Evolutionary conservation across 2,888 invertebrate species (phyloP).

Genomic region (Drosophila leonis): DNA sequence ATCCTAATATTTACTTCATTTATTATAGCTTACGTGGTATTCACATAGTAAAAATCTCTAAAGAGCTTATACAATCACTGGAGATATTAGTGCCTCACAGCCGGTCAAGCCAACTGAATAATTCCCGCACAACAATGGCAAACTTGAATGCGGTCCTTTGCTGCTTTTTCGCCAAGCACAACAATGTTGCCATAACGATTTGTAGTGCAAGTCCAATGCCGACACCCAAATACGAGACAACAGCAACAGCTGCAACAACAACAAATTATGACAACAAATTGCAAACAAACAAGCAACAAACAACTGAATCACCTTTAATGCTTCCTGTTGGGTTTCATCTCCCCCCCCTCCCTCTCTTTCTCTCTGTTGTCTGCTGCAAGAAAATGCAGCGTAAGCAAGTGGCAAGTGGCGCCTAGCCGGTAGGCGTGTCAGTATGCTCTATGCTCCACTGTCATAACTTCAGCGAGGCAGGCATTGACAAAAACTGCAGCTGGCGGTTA

Average conservation of each 20-base stretch:
- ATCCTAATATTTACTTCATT: neutral
- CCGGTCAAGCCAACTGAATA: slow-evolving; percentile 12
- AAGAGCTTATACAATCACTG: neutral
- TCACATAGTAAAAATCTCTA: too few relatives aligned
- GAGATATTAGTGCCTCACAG: neutral
- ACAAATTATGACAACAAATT: slow-evolving; percentile 78
- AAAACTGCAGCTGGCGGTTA: slow-evolving; percentile 62
- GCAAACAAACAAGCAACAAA: slow-evolving; percentile 80
- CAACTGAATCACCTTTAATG: slow-evolving; percentile 80
- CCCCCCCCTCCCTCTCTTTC: neutral
- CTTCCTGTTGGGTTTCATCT: slow-evolving; percentile 45
- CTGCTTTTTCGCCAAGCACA: slow-evolving; percentile 11
- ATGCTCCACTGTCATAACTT: slow-evolving; percentile 71
- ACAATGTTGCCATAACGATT: slow-evolving; percentile 64
- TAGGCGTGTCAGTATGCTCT: slow-evolving; percentile 17
- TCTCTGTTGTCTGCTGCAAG: slow-evolving; percentile 30
- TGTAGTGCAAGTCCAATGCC: slow-evolving; percentile 43
- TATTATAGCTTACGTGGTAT: neutral
- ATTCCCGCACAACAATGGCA: slow-evolving; percentile 15
- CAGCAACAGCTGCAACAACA: slow-evolving; percentile 28
- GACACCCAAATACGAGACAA: slow-evolving; percentile 46
- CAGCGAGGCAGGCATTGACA: slow-evolving; percentile 65
- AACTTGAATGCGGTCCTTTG: neutral
- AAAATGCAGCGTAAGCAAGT: slow-evolving; percentile 41
- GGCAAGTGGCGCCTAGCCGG: slow-evolving; percentile 22